Evolutionary conservation across 2,888 invertebrate species (phyloP), one percentile per base, ranked within the genome.

Genomic region (Hyles lineata): DNA sequence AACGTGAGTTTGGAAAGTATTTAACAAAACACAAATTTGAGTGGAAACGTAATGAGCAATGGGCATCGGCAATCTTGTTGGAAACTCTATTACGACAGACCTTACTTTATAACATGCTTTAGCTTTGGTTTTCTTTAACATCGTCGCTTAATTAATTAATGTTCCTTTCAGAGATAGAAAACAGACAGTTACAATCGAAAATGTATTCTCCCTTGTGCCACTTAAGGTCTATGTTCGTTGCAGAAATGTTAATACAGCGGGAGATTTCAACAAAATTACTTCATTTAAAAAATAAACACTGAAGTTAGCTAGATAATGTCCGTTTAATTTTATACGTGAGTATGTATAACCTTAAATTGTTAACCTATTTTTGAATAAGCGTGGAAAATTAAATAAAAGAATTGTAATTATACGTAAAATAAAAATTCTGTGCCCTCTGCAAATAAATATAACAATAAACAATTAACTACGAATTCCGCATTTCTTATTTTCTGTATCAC

Each of bases 91-190:
- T 80, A 78, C 72, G 74, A 76, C 74, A 76, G 81, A 77, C 77
- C 73, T 81, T 70, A 79, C 74, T 82, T 82, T 76, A 79, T 77
- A 82, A 79, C 75, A 81, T 84, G 82, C 79, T 81, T 82, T 81
- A 79, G 80, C 77, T 82, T 82, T 72, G 75, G 77, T 79, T 80
- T 82, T 80, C 79, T 80, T 80, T 77, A 80, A 81, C 78, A 79
- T 78, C 72, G 78, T 79, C 78, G 76, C 80, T 78, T 86, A 83
- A 83, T 83, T 86, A 85, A 83, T 84, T 84, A 83, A 81, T 80
- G 77, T 76, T 78, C 73, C 72, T 76, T 69, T 70, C 61, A 72
- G 70, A 74, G 70, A 70, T 67, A 72, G 32, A 71, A 74, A 74
- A 35, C 25, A 59, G 72, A 25, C 50, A 19, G 52, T 55, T 52